Conservation (phyloP, 2,113 vertebrate genomes). For the Pyrgilauda ruficollis region DNA sequence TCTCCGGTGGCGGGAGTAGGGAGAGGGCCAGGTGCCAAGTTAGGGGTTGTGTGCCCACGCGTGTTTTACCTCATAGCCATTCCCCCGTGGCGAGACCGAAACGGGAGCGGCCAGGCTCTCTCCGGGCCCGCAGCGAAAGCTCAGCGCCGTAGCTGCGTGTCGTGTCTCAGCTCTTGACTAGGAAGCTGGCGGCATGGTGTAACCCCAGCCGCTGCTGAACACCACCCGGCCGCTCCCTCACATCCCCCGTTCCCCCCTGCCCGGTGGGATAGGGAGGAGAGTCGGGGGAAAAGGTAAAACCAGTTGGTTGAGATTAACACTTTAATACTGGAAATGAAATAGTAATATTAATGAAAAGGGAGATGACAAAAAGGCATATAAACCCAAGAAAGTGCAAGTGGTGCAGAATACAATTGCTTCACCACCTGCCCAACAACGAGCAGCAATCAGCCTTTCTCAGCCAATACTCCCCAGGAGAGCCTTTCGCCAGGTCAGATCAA, state of each 20-base stretch:
- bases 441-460: not conserved
- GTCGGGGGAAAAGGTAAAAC: not conserved
- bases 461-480: not conserved
- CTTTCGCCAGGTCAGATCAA: not conserved
- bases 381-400: not conserved
- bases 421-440: not conserved
- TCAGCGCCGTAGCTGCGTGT: not conserved
- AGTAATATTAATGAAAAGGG: not conserved
- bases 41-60: not conserved
- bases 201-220: not conserved
- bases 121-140: not conserved
- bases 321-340: not conserved
- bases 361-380: not conserved
- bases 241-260: not conserved
- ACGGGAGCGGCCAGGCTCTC: not conserved
- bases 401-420: not conserved
- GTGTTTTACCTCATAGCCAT: not conserved
- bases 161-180: fast-evolving
- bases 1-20: not conserved
- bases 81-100: not conserved
- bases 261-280: not conserved
- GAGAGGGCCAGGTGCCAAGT: not conserved
- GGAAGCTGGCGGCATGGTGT: not conserved
- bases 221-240: not conserved
- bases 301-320: not conserved